Conservation (phyloP, 2,797 vertebrate species). For the Notolabrus celidotus region DNA sequence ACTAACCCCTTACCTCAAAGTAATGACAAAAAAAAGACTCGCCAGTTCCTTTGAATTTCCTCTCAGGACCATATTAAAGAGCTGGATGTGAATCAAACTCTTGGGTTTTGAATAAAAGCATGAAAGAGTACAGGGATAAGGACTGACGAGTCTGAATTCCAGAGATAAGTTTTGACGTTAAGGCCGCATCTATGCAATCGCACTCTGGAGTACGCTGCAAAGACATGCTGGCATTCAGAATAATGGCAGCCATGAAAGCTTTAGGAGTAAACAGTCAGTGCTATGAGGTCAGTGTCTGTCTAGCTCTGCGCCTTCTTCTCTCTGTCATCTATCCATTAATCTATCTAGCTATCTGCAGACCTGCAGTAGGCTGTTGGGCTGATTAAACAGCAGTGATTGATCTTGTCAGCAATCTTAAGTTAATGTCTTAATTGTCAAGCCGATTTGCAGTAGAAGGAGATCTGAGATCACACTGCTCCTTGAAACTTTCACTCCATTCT, state of each 20-base stretch:
- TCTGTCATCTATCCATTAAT: constrained; percentile 52
- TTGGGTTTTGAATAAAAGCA: constrained; percentile 68
- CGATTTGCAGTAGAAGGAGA: constrained; percentile 73
- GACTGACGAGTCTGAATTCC: constrained; percentile 71
- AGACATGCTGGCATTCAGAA: constrained; percentile 63
- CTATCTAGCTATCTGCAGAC: constrained; percentile 15
- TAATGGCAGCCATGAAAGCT: constrained; percentile 51
- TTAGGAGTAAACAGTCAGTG: constrained; percentile 68
- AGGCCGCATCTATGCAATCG: constrained; percentile 57
- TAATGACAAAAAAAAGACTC: constrained; percentile 24
- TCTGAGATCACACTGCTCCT: constrained; percentile 56
- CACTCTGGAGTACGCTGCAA: constrained; percentile 36
- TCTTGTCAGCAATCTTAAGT: constrained; percentile 57
- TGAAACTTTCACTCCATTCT: constrained; percentile 33
- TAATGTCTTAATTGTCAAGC: constrained; percentile 46
- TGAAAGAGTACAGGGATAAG: constrained; percentile 71
- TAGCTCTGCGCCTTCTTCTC: constrained; percentile 50
- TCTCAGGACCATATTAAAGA: constrained; percentile 68
- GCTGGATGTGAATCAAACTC: constrained; percentile 64
- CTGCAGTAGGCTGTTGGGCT: constrained; percentile 38
- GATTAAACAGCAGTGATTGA: constrained; percentile 69
- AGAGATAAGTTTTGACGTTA: constrained; percentile 76
- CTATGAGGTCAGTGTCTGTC: constrained; percentile 56
- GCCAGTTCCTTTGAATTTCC: constrained; percentile 63
- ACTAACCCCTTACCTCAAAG: constrained; percentile 46